phyloP scores from a whole-genome alignment of 2,888 invertebrate genomes.

The Andrena marginata region DNA sequence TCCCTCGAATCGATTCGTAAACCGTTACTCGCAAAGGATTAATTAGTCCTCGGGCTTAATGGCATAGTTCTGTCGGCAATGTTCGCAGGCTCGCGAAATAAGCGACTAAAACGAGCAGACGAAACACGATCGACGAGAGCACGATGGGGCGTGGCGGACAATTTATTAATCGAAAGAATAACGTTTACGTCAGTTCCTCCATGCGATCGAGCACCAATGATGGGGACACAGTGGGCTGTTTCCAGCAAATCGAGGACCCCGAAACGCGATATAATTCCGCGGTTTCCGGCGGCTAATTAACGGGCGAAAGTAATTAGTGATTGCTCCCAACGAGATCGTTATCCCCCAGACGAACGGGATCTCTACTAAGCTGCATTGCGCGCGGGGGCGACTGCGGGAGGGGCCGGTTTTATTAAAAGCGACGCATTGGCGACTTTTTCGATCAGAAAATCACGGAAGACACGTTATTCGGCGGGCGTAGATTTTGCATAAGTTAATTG shows the following conservation, averaged over 20 bases:
- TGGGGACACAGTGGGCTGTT: too few relatives aligned
- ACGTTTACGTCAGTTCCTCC: not conserved
- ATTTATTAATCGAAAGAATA: constrained; percentile 30
- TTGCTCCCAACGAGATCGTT: constrained; percentile 14
- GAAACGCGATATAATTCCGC: constrained; percentile 6
- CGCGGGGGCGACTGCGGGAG: not conserved
- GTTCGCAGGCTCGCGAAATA: not conserved
- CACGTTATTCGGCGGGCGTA: constrained; percentile 31
- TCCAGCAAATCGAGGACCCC: too few relatives aligned
- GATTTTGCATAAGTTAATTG: constrained; percentile 60
- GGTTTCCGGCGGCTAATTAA: constrained; percentile 37
- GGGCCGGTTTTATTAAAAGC: constrained; percentile 1
- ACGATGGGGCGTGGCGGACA: not conserved
- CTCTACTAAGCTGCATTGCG: not conserved
- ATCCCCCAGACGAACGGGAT: constrained; percentile 7
- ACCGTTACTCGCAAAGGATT: constrained; percentile 4
- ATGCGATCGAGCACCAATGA: not conserved
- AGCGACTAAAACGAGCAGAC: not conserved
- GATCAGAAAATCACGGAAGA: constrained; percentile 16
- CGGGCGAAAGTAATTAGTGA: constrained; percentile 39
- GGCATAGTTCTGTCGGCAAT: not conserved
- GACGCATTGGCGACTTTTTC: constrained; percentile 13
- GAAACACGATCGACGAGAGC: too few relatives aligned
- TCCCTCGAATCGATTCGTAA: not conserved
- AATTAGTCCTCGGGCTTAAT: constrained; percentile 23